A percentile compares a stretch with the other conserved stretches of the same genome.
Evolutionary conservation across 2,113 vertebrate genomes (phyloP).

Genomic region (Hyperopisus bebe): DNA sequence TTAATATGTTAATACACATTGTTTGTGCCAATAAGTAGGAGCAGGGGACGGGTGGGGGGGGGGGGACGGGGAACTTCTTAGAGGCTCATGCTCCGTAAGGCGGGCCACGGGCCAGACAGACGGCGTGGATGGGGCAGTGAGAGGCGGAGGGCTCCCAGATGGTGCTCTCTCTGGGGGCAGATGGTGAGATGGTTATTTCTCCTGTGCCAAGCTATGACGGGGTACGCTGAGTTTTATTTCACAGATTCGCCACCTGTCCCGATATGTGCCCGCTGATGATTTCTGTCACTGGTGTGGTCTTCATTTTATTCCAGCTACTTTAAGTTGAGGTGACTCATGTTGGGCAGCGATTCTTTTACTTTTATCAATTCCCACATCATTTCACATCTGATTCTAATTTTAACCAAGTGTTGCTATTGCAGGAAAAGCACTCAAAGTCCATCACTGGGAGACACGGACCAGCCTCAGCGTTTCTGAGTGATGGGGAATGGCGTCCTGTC

Average conservation of each 20-base stretch:
- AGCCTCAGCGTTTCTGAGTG: not conserved
- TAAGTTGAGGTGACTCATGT: not conserved
- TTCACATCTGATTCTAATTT: not conserved
- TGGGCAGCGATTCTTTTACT: not conserved
- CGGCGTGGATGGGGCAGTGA: constrained; percentile 32
- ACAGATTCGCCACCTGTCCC: constrained; percentile 44
- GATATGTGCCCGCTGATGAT: constrained; percentile 1
- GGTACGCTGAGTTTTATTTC: constrained; percentile 45
- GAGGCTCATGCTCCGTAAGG: not conserved
- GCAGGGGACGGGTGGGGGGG: not conserved
- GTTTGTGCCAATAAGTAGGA: not conserved
- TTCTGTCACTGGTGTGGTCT: not conserved
- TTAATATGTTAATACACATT: not conserved
- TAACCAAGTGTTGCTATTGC: not conserved
- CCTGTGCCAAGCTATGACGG: constrained; percentile 44
- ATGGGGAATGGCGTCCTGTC: not conserved
- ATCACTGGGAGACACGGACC: not conserved
- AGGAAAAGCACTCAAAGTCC: not conserved
- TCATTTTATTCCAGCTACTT: not conserved
- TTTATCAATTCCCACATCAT: not conserved
- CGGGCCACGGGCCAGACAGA: constrained; percentile 13
- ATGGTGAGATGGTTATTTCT: constrained; percentile 41
- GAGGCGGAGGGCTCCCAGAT: constrained; percentile 50
- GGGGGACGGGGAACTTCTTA: not conserved
- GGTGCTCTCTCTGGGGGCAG: constrained; percentile 48